Evolutionary conservation across 2,797 vertebrate genomes (phyloP), one percentile per base, ranked within the genome.

Genomic region (Macroramphosus scolopax): DNA sequence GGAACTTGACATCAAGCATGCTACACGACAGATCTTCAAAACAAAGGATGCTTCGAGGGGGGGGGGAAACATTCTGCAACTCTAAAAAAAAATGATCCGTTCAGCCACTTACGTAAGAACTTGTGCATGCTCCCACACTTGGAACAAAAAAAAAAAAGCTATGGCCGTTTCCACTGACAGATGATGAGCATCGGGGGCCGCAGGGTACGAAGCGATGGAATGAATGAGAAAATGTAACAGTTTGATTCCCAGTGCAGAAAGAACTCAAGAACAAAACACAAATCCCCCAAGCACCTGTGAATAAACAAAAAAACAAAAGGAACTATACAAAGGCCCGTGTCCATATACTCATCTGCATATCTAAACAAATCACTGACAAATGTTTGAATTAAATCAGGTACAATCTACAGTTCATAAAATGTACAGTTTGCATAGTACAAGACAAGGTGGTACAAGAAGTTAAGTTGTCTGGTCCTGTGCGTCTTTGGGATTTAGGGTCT

Each of bases 391-490:
- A 78, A 82, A 84, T 86, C 78, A 80, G 89, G 90, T 88, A 91
- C 89, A 82, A 84, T 91, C 89, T 91, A 92, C 87, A 90, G 84
- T 89, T 91, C 82, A 69, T 88, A 89, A 84, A 91, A 93, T 94
- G 89, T 95, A 95, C 93, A 96, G 72, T 73, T 89, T 97, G 96
- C 96, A 98, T 98, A 99, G 95, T 95, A 94, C 93, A 90, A 91
- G 92, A 93, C 85, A 85, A 90, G 72, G 87, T 87, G 86, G 85
- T 80, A 75, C 75, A 83, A 79, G 68, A 51, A 72, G 81, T 68
- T 51, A 82, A 68, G 79, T 72, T 68, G 82, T 79, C 84, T 82
- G 81, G 89, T 91, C 88, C 89, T 89, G 80, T 87, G 91, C 18
- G 54, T 96, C 93, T 96, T 94, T 96, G 95, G 94, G 91, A 91